Percentiles rank a stretch among this genome's conserved stretches.
phyloP scores from a whole-genome alignment of 2,888 invertebrate genomes.

The Augochlorella aurata region DNA sequence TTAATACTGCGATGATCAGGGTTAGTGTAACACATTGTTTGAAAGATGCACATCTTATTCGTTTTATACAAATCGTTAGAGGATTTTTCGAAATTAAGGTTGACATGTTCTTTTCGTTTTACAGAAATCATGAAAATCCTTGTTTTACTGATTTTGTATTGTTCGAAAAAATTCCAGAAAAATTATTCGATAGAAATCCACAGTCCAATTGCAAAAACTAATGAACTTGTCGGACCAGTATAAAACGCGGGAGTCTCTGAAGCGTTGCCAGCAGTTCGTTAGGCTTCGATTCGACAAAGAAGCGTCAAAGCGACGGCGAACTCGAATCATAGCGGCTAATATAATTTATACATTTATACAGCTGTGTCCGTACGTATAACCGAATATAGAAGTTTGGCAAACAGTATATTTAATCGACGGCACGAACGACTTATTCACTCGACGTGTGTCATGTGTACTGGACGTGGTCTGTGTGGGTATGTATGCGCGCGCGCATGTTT shows the following conservation, averaged over 20 bases:
- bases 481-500: background rate
- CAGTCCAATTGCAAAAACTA: background rate
- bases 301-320: background rate
- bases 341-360: constrained; percentile 56
- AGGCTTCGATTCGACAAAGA: constrained; percentile 3
- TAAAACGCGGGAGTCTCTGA: background rate
- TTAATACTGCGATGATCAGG: too few species aligned
- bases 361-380: constrained; percentile 40
- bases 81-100: too few species aligned
- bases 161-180: background rate
- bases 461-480: background rate
- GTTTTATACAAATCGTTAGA: background rate
- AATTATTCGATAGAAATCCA: too few species aligned
- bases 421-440: constrained; percentile 49
- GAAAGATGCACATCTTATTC: background rate
- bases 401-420: constrained; percentile 59
- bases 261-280: background rate
- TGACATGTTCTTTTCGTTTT: background rate
- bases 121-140: background rate
- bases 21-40: too few species aligned
- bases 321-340: constrained; percentile 30
- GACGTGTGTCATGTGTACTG: constrained; percentile 31
- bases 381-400: constrained; percentile 59
- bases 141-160: background rate
- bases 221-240: background rate